Evolutionary conservation across 2,113 vertebrate species (phyloP), one percentile per base, ranked within the genome.

Genomic region (Phainopepla nitens): DNA sequence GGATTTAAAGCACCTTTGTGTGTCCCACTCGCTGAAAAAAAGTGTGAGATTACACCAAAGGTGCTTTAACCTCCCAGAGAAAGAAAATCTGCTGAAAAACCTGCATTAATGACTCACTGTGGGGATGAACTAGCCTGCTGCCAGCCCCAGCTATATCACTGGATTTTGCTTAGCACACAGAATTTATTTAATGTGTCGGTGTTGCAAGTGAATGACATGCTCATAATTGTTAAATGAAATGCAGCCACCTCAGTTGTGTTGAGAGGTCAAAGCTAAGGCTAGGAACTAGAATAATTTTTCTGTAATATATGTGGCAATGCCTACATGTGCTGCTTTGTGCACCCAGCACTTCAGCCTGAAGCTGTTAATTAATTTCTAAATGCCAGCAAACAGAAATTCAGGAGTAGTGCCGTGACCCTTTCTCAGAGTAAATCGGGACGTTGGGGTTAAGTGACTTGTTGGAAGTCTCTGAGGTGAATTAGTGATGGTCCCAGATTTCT

Each of bases 381-480:
- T 5, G 9, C 14, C 62, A 33, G n/a, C n/a, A 35, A 91, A 51
- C 28, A 58, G 49, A 70, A 79, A 47, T 35, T 56, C 68, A 69
- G 49, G 10, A 49, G 9, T 9, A 33, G 14, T 10, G 5, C 33
- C 3, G 1, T 58, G 51, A 16, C 14, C 1, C 0, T 11, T 61
- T 83, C 71, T 80, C 2, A 0, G 18, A 72, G 29, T 72, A 53
- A 80, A 33, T 79, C 7, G 6, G 11, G 39, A 9, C 21, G 19
- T 8, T 56, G 28, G 47, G 70, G 21, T 84, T 87, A 61, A 91
- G 61, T 35, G n/a, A 14, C 25, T 42, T 42, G 15, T 25, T 39
- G 27, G 61, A 61, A 39, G 33, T 49, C 27, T 19, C 44, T 53
- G 33, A 13, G 4, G 3, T 80, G 33, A 54, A 35, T 62, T 15